Evolutionary conservation across 2,888 invertebrate genomes (phyloP).

Genomic region (Frankliniella intonsa): DNA sequence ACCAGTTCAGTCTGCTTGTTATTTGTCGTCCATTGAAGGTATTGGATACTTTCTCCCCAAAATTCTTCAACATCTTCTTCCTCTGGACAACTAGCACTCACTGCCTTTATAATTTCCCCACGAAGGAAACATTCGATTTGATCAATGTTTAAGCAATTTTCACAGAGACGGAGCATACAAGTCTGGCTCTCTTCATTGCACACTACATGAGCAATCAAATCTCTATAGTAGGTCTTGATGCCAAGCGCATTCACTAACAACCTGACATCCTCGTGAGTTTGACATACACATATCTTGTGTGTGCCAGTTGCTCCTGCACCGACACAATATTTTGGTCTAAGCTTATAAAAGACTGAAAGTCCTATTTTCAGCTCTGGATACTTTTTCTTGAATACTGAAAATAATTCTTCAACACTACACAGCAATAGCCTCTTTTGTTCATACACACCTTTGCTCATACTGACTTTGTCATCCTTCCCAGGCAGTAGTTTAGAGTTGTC

Average conservation of each 20-base stretch:
- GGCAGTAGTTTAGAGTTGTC: background rate
- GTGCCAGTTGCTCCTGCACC: background rate
- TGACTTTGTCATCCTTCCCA: background rate
- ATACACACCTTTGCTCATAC: background rate
- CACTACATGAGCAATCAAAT: background rate
- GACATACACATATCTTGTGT: slow-evolving; percentile 1
- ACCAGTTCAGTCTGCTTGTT: background rate
- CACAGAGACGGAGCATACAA: background rate
- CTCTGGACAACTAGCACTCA: background rate
- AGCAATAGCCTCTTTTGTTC: background rate
- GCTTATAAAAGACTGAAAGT: background rate
- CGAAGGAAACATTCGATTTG: background rate
- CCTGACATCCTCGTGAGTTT: background rate
- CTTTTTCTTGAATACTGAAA: background rate
- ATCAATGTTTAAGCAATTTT: background rate
- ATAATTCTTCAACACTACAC: background rate
- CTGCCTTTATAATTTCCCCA: background rate
- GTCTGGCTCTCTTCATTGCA: background rate
- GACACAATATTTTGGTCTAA: background rate
- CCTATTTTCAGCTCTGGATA: background rate
- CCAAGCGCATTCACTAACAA: background rate
- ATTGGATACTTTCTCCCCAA: background rate
- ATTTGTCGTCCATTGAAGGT: background rate
- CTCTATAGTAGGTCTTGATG: background rate
- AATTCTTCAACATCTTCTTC: background rate